phyloP scores from a whole-genome alignment of 2,888 invertebrate species.

The Abscondita cerata region DNA sequence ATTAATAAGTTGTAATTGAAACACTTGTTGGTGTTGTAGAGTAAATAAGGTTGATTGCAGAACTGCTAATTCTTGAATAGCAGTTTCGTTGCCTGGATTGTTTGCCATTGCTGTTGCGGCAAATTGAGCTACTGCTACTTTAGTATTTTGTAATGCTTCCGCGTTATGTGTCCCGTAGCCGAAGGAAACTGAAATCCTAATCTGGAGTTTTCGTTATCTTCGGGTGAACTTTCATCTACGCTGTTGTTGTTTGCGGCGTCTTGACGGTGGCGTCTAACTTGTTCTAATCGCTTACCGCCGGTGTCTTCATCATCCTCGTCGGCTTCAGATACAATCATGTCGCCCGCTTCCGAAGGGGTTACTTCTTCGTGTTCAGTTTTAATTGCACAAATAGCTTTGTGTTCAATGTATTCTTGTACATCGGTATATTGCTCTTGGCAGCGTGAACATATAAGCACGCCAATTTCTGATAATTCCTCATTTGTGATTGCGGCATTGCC shows the following conservation, averaged over 20 bases:
- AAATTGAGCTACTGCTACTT: slow-evolving; percentile 98
- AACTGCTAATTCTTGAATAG: slow-evolving; percentile 86
- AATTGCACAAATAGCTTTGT: slow-evolving; percentile 68
- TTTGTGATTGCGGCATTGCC: slow-evolving; percentile 36
- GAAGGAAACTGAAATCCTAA: slow-evolving; percentile 63
- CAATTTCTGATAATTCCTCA: slow-evolving; percentile 49
- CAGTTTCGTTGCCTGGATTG: slow-evolving; percentile 81
- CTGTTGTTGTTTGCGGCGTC: slow-evolving; percentile 81
- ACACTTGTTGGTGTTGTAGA: slow-evolving; percentile 93
- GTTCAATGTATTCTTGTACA: slow-evolving; percentile 68
- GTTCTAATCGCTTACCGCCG: slow-evolving; percentile 70
- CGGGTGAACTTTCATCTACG: slow-evolving; percentile 68
- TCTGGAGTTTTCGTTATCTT: slow-evolving; percentile 62
- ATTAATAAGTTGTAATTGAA: slow-evolving; percentile 92
- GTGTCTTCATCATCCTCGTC: slow-evolving; percentile 70
- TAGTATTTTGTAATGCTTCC: slow-evolving; percentile 92
- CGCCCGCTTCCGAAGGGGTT: slow-evolving; percentile 75
- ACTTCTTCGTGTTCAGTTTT: slow-evolving; percentile 70
- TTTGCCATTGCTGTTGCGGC: slow-evolving; percentile 88
- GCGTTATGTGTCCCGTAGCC: slow-evolving; percentile 79
- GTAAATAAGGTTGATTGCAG: slow-evolving; percentile 90
- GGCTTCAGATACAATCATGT: slow-evolving; percentile 75
- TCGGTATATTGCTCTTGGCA: slow-evolving; percentile 72
- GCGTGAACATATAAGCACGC: slow-evolving; percentile 67
- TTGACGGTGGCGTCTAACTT: slow-evolving; percentile 74